These are phyloP conservation scores for Rhopalosiphum maidis DNA, from an alignment of 1,140 invertebrate species.

Conservation along the genomic window DNA sequence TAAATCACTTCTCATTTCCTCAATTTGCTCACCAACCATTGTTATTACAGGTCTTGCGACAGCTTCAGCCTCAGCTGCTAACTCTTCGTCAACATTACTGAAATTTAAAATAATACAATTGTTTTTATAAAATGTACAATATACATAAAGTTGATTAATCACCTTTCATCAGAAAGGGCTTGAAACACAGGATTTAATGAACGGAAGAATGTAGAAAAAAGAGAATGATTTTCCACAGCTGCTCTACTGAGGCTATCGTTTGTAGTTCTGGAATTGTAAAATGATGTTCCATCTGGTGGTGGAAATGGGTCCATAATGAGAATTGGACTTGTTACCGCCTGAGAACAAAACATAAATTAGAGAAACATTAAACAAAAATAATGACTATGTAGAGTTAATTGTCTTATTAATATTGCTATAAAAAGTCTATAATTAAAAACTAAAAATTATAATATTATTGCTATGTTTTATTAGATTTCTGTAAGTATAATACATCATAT, in stretches of 20 bases:
- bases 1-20: conserved; percentile 64
- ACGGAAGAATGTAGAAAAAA: conserved; percentile 44
- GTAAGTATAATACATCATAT: no score
- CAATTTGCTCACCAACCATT: conserved; percentile 42
- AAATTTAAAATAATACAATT: background rate
- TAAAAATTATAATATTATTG: background rate
- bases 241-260: background rate
- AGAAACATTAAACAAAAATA: background rate
- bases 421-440: background rate
- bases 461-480: background rate
- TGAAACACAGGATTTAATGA: conserved; percentile 44
- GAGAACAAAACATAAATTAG: conserved; percentile 59
- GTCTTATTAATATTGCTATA: background rate
- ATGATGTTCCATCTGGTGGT: conserved; percentile 67
- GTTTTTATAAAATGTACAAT: no score
- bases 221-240: background rate
- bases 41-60: conserved; percentile 37
- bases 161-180: conserved; percentile 46
- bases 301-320: conserved; percentile 84
- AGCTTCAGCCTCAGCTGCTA: conserved; percentile 61
- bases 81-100: conserved; percentile 58
- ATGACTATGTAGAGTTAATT: background rate
- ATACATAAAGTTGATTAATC: background rate
- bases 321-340: conserved; percentile 71
- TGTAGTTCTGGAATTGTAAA: conserved; percentile 12